A percentile compares a stretch with the other conserved stretches of the same genome.
These are phyloP conservation scores for Homarus gammarus DNA, from an alignment of 2,888 invertebrate species.

Conservation along the genomic window DNA sequence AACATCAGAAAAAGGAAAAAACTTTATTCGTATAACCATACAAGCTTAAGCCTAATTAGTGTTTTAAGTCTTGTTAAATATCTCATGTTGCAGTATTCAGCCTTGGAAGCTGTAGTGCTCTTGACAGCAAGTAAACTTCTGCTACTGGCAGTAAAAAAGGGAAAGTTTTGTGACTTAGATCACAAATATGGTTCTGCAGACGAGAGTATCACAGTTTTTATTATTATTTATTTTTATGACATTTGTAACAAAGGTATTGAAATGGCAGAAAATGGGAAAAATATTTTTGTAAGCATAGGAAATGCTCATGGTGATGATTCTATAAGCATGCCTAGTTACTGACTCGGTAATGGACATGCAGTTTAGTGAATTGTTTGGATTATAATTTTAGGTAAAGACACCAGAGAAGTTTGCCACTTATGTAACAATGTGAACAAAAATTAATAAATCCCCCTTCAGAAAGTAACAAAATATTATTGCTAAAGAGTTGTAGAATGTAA, in stretches of 20 bases:
- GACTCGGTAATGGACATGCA: not conserved
- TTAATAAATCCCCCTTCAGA: not conserved
- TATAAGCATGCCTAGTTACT: not conserved
- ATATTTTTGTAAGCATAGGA: not conserved
- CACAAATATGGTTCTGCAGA: not conserved
- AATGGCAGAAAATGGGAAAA: not conserved
- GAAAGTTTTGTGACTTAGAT: not conserved
- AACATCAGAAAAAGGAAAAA: no score
- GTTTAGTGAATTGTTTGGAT: not conserved
- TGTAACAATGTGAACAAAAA: not conserved
- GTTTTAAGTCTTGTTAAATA: not conserved
- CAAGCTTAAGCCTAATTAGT: no score
- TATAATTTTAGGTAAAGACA: not conserved
- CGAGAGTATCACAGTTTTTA: not conserved
- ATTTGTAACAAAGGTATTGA: not conserved
- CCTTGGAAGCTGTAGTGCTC: not conserved
- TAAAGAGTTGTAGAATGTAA: not conserved
- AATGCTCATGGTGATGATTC: not conserved
- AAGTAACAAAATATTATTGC: not conserved
- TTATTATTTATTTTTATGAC: not conserved
- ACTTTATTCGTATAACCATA: no score
- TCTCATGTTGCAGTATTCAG: not conserved
- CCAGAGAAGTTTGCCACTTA: not conserved
- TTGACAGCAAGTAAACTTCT: not conserved
- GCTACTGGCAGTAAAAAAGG: not conserved